phyloP scores from a whole-genome alignment of 2,113 vertebrate genomes.

The Pimephales promelas region DNA sequence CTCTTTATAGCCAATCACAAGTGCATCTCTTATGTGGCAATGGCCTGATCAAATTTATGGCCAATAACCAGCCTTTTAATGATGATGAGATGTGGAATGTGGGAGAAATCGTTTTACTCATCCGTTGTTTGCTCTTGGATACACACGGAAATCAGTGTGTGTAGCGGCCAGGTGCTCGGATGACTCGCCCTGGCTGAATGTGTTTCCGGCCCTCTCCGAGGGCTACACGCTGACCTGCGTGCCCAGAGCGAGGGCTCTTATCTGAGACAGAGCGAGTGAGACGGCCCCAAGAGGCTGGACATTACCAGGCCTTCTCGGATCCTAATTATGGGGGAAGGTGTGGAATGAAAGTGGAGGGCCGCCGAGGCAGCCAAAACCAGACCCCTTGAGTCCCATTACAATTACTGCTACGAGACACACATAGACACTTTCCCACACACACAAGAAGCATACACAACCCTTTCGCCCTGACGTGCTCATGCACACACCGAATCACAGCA shows the following conservation, averaged over 20 bases:
- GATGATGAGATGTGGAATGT: constrained; percentile 41
- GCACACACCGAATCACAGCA: constrained; percentile 44
- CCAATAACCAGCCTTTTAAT: constrained; percentile 33
- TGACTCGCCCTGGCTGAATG: not conserved
- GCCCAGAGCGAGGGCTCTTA: constrained; percentile 32
- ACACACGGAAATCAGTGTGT: not conserved
- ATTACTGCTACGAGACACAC: constrained; percentile 43
- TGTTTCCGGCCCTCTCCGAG: not conserved
- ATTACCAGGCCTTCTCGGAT: constrained; percentile 46
- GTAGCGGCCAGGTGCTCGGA: constrained; percentile 9
- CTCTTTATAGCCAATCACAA: constrained; percentile 45
- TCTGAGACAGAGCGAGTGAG: constrained; percentile 22
- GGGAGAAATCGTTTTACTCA: not conserved
- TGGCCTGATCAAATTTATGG: constrained; percentile 41
- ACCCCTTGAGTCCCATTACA: constrained; percentile 45
- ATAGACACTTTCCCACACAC: constrained; percentile 2
- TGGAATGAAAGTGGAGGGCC: constrained; percentile 42
- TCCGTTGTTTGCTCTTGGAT: not conserved
- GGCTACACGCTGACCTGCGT: constrained; percentile 8
- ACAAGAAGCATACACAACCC: constrained; percentile 38
- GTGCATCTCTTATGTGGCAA: constrained; percentile 34
- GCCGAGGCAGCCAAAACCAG: constrained; percentile 11
- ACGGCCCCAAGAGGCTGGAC: constrained; percentile 31
- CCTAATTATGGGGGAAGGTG: constrained; percentile 48
- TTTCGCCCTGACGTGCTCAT: constrained; percentile 29